A percentile compares a stretch with the other conserved stretches of the same genome.
Evolutionary conservation across 2,797 vertebrate species (phyloP).

Genomic region (Neomorphus geoffroyi): DNA sequence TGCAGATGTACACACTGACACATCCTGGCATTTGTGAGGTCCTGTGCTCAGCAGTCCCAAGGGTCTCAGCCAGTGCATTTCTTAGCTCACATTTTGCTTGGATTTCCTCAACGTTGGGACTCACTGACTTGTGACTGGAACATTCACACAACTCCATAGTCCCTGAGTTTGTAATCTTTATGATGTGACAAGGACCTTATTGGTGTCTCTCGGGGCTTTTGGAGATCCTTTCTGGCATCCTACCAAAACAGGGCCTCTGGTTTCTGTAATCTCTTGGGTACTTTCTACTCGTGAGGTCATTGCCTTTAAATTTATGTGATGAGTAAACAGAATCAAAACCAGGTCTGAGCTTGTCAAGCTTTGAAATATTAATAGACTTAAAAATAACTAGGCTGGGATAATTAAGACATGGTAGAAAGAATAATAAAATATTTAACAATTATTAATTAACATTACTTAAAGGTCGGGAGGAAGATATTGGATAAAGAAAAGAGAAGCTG

Average conservation of each 20-base stretch:
- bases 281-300: neutral
- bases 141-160: neutral
- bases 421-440: neutral
- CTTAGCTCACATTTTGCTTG: neutral
- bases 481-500: neutral
- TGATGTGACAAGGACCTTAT: neutral
- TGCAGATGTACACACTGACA: rapidly evolving
- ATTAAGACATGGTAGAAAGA: neutral
- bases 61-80: neutral
- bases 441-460: neutral
- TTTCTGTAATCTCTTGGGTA: neutral
- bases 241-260: neutral
- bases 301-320: neutral
- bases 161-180: neutral
- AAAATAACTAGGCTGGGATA: neutral
- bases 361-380: neutral
- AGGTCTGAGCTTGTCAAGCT: neutral
- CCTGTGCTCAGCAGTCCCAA: rapidly evolving
- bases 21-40: neutral
- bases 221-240: neutral
- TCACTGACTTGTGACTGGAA: neutral
- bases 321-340: neutral
- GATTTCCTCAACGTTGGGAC: neutral
- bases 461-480: neutral
- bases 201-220: neutral